These are phyloP conservation scores for Esox niger DNA, from an alignment of 2,113 vertebrate genomes.

Conservation along the genomic window DNA sequence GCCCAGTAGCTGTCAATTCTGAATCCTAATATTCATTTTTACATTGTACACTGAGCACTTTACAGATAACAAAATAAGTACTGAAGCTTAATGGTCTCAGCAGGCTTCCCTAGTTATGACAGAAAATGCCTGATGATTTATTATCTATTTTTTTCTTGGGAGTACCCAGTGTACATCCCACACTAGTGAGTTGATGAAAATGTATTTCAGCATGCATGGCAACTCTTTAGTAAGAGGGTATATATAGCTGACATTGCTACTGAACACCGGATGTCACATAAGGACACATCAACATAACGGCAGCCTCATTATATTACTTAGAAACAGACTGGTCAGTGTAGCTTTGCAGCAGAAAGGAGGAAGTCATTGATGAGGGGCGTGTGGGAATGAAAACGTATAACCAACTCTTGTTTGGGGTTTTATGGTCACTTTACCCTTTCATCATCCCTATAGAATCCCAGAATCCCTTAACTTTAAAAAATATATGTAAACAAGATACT, in stretches of 20 bases:
- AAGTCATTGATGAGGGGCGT: conserved; percentile 1
- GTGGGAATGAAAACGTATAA: background rate
- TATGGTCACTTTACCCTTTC: background rate
- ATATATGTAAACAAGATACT: too few species aligned
- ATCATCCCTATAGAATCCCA: too few species aligned
- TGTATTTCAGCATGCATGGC: conserved; percentile 34
- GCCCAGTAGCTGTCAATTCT: too few species aligned
- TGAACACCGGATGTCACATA: conserved; percentile 44
- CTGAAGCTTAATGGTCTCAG: background rate
- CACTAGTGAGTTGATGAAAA: conserved; percentile 9
- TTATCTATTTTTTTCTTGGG: conserved; percentile 16
- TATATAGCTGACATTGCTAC: conserved; percentile 55
- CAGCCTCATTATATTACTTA: conserved; percentile 18
- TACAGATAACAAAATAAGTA: too few species aligned
- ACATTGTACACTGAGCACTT: too few species aligned
- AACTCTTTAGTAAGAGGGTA: conserved; percentile 36
- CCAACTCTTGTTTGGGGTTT: background rate
- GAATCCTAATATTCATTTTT: too few species aligned
- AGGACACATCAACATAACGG: conserved; percentile 44
- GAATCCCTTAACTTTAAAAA: too few species aligned
- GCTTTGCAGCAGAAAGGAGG: conserved; percentile 11
- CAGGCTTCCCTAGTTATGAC: background rate
- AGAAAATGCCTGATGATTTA: background rate
- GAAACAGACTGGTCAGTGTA: conserved; percentile 50
- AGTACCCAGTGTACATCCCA: conserved; percentile 18